A percentile compares a stretch with the other conserved stretches of the same genome.
Conservation (phyloP, 2,888 invertebrate species). For the Oligia strigilis region DNA sequence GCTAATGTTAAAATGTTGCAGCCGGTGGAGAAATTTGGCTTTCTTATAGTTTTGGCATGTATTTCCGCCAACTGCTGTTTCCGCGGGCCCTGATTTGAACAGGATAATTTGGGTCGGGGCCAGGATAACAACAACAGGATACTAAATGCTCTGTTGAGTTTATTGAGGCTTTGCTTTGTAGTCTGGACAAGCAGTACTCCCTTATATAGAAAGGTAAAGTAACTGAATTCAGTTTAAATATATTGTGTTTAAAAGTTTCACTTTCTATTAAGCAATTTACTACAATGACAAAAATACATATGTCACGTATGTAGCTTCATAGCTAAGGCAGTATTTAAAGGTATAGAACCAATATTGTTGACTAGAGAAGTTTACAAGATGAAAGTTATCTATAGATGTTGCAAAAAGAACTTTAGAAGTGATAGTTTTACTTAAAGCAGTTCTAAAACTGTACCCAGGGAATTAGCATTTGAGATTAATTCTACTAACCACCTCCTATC, state of each 20-base stretch:
- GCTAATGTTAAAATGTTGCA: constrained; percentile 71
- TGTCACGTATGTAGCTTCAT: not conserved
- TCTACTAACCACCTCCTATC: not conserved
- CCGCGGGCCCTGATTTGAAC: constrained; percentile 44
- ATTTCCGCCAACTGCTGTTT: constrained; percentile 67
- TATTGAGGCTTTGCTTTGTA: not conserved
- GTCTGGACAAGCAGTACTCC: not conserved
- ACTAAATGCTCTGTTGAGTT: not conserved
- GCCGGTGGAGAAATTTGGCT: constrained; percentile 64
- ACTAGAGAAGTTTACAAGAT: not conserved
- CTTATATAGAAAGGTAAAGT: not conserved
- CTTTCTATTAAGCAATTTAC: not conserved
- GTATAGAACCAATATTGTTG: not conserved
- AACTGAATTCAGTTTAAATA: not conserved
- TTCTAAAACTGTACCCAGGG: not conserved
- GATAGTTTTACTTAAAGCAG: not conserved
- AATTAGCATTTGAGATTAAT: not conserved
- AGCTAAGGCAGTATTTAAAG: not conserved
- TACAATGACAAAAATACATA: not conserved
- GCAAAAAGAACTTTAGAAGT: not conserved
- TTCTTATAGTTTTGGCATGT: constrained; percentile 67
- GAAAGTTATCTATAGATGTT: not conserved
- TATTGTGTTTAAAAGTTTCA: not conserved
- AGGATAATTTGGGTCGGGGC: constrained; percentile 39
- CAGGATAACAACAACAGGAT: constrained; percentile 20